Base-by-base conservation (phyloP, 2,113 vertebrate species). In the Phaetusa simplex region DNA sequence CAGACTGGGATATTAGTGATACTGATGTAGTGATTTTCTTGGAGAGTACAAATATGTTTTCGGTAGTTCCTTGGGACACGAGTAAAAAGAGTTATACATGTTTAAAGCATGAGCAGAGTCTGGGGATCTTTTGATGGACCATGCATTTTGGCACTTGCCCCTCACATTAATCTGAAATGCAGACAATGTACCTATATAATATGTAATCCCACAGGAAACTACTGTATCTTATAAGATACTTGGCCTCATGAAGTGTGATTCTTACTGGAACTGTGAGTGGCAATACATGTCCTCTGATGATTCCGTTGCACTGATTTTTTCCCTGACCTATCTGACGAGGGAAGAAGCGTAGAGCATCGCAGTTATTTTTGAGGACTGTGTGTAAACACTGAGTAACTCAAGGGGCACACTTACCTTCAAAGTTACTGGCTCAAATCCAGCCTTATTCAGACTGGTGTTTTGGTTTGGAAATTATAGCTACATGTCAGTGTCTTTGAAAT, bases 141-240 rank as follows among this genome's bases (percentile, higher is more conserved):
- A 74, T 84, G 73, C 43, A 0, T 84, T 95, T 47, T 88, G 81
- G 73, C 55, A n/a, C 83, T 93, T 76, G 76, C 61, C 34, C 52
- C 79, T 96, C 72, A 17, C 58, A 81, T 92, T 73, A 76, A 88
- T 83, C 74, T 93, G 72, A 93, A 97, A 93, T 86, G 52, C 90
- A 94, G 92, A 47, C 82, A 74, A 5, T 77, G 7, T 21, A 10
- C 23, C 32, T 34, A 55, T 43, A 24, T 65, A 88, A 86, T 81
- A 6, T 12, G 64, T 10, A n/a, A 47, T 83, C 91, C 64, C 88
- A 50, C 59, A 74, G 88, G 91, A 88, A 92, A 92, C 83, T 83
- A 42, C 72, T 79, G 84, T 82, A 43, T 94, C 64, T 94, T 92
- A 62, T 0, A 27, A 95, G 93, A 86, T 74, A 45, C 62, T 84